These are phyloP conservation scores for Monomorium pharaonis DNA, from an alignment of 1,140 invertebrate genomes.

Conservation along the genomic window DNA sequence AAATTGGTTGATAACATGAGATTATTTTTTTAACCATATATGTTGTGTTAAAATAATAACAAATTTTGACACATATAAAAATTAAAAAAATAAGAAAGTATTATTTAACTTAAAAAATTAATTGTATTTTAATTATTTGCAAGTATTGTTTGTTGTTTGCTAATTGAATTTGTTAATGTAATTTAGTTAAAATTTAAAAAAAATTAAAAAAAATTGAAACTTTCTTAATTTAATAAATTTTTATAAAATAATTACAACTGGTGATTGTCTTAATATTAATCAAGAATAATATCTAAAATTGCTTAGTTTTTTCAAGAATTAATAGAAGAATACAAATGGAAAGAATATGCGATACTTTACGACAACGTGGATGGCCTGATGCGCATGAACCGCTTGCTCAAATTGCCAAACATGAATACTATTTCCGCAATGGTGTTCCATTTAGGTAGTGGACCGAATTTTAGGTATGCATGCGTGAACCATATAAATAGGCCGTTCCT, in stretches of 20 bases:
- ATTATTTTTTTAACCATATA: no score
- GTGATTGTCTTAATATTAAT: not conserved
- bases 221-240: not conserved
- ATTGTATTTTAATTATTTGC: not conserved
- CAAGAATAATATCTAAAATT: not conserved
- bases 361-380: conserved; percentile 92
- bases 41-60: no score
- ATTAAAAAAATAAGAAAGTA: no score
- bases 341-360: conserved; percentile 94
- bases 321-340: conserved; percentile 91
- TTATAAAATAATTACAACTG: not conserved
- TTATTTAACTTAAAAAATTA: no score
- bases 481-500: conserved; percentile 38
- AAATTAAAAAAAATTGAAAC: not conserved
- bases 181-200: not conserved
- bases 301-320: conserved; percentile 89
- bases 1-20: no score
- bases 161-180: not conserved
- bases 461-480: conserved; percentile 75
- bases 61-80: no score
- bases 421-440: conserved; percentile 84
- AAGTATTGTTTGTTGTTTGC: not conserved
- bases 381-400: conserved; percentile 91
- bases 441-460: conserved; percentile 85
- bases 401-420: conserved; percentile 87